Percentiles rank a stretch among this genome's conserved stretches.
Evolutionary conservation across 2,888 invertebrate species (phyloP).

Genomic region (Icerya purchasi): DNA sequence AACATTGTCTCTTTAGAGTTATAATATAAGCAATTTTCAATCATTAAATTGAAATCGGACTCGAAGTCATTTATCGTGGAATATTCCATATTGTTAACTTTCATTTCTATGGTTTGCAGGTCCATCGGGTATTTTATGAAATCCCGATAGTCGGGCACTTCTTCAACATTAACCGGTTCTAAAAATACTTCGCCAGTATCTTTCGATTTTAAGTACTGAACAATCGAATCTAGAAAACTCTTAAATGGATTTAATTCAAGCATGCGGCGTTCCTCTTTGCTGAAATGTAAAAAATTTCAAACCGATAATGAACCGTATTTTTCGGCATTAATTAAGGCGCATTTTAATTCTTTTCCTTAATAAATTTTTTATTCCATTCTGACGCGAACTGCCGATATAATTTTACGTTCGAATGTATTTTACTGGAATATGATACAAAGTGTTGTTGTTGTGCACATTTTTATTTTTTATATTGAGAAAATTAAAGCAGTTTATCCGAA

Average conservation of each 20-base stretch:
- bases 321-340: no score
- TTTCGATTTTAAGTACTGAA: no score
- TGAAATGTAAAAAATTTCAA: not conserved
- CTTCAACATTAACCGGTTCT: slow-evolving; percentile 72
- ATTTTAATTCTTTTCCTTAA: no score
- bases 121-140: slow-evolving; percentile 76
- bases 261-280: slow-evolving; percentile 13
- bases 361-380: no score
- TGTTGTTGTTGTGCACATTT: no score
- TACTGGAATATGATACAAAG: no score
- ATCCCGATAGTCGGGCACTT: slow-evolving; percentile 30
- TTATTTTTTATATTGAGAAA: no score
- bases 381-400: no score
- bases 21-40: slow-evolving; percentile 82
- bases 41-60: slow-evolving; percentile 84
- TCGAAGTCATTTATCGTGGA: slow-evolving; percentile 54
- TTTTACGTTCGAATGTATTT: no score
- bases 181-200: slow-evolving; percentile 76
- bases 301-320: no score
- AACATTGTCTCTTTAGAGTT: slow-evolving; percentile 89
- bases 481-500: no score
- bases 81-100: slow-evolving; percentile 46
- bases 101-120: slow-evolving; percentile 63
- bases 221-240: slow-evolving; percentile 49
- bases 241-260: slow-evolving; percentile 49